Conservation (phyloP, 2,797 vertebrate species). For the Perodicticus potto region DNA sequence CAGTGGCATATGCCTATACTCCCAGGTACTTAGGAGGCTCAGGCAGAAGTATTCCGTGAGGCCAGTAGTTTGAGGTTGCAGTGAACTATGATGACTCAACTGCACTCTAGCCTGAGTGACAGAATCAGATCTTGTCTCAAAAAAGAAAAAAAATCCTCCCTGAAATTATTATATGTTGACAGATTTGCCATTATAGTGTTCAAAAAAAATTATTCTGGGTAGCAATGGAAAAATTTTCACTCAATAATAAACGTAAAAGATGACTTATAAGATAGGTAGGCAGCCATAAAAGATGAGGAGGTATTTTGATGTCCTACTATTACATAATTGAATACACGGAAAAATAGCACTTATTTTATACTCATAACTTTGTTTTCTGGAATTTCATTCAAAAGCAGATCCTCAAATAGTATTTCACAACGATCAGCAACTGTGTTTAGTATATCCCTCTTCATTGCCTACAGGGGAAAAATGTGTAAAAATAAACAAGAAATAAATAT, state of each 20-base stretch:
- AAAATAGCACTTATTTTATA: conserved; percentile 55
- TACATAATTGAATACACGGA: conserved; percentile 22
- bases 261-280: neutral
- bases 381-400: conserved; percentile 90
- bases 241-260: conserved; percentile 43
- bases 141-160: neutral
- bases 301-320: neutral
- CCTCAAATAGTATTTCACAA: conserved; percentile 95
- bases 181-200: conserved; percentile 1
- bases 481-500: conserved; percentile 60
- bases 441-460: conserved; percentile 96
- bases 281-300: neutral
- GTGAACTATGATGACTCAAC: neutral
- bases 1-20: neutral
- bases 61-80: neutral
- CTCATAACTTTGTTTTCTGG: conserved; percentile 88
- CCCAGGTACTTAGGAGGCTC: neutral
- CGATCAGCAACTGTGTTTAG: conserved; percentile 94
- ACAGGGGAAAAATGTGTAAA: conserved; percentile 41
- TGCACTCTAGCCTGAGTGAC: neutral
- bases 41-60: neutral
- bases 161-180: neutral
- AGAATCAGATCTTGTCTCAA: neutral
- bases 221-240: conserved; percentile 19
- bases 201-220: neutral